Percentiles rank a stretch among this genome's conserved stretches.
Evolutionary conservation across 2,888 invertebrate species (phyloP).

Genomic region (Drosophila stalkeri): DNA sequence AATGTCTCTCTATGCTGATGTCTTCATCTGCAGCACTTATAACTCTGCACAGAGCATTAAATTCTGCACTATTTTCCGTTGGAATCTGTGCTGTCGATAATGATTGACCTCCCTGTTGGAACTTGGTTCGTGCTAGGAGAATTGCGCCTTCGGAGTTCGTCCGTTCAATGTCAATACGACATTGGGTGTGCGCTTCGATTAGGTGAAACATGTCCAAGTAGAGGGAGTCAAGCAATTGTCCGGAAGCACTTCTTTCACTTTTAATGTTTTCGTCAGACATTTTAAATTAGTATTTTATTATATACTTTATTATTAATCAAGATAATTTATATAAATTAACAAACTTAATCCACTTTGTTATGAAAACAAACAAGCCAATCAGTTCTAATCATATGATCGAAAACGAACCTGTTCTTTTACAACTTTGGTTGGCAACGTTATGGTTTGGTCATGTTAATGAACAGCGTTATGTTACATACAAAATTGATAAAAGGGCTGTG

Average conservation of each 20-base stretch:
- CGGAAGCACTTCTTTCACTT: slow-evolving; percentile 49
- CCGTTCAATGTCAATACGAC: slow-evolving; percentile 90
- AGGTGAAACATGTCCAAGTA: slow-evolving; percentile 89
- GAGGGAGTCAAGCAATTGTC: slow-evolving; percentile 88
- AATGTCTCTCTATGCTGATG: slow-evolving; percentile 82
- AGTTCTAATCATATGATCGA: slow-evolving; percentile 48
- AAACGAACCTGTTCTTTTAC: slow-evolving; percentile 32
- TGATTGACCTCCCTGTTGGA: slow-evolving; percentile 91
- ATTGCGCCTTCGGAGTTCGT: slow-evolving; percentile 88
- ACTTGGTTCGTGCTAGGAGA: slow-evolving; percentile 90
- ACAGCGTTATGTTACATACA: slow-evolving; percentile 22
- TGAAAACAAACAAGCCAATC: slow-evolving; percentile 11
- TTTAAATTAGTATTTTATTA: not conserved
- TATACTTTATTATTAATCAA: not conserved
- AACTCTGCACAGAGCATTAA: slow-evolving; percentile 85
- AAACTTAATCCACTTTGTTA: slow-evolving; percentile 10
- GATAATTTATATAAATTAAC: not conserved
- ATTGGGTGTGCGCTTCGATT: slow-evolving; percentile 90
- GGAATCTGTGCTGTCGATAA: slow-evolving; percentile 89
- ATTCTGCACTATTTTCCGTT: slow-evolving; percentile 87
- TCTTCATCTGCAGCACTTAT: slow-evolving; percentile 85
- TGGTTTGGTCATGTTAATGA: slow-evolving; percentile 7
- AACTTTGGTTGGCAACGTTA: slow-evolving; percentile 28
- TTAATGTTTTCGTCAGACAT: slow-evolving; percentile 36
- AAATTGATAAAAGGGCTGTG: not conserved